phyloP scores from a whole-genome alignment of 2,888 invertebrate species.

The Lumbricus terrestris region DNA sequence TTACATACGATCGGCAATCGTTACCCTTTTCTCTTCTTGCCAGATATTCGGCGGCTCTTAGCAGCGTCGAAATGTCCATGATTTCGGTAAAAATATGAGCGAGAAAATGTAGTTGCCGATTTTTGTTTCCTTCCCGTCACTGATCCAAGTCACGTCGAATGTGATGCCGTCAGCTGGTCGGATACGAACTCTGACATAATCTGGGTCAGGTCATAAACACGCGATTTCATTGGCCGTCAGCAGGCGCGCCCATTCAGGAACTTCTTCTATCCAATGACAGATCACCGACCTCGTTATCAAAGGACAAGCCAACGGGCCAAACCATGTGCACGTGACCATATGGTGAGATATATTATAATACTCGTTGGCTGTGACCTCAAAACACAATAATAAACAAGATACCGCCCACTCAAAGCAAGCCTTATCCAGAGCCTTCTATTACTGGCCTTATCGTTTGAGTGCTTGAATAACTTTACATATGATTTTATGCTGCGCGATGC shows the following conservation, averaged over 20 bases:
- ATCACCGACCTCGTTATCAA: neutral
- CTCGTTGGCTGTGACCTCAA: neutral
- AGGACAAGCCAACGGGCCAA: neutral
- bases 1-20: neutral
- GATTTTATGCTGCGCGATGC: too few relatives aligned
- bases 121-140: neutral
- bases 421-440: too few relatives aligned
- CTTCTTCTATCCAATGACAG: neutral
- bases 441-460: too few relatives aligned
- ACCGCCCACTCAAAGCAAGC: neutral
- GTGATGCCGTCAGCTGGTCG: slow-evolving; percentile 5
- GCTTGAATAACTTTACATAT: too few relatives aligned
- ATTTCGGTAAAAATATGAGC: neutral
- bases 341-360: neutral
- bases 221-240: neutral
- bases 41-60: slow-evolving; percentile 7
- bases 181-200: neutral
- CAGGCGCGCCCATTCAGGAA: neutral
- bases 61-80: neutral
- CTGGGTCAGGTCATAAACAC: neutral
- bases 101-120: neutral
- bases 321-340: neutral
- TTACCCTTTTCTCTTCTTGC: neutral
- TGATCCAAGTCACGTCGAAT: neutral
- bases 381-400: neutral